Conservation (phyloP, 2,888 invertebrate genomes). For the Stenolophus ochropezus region DNA sequence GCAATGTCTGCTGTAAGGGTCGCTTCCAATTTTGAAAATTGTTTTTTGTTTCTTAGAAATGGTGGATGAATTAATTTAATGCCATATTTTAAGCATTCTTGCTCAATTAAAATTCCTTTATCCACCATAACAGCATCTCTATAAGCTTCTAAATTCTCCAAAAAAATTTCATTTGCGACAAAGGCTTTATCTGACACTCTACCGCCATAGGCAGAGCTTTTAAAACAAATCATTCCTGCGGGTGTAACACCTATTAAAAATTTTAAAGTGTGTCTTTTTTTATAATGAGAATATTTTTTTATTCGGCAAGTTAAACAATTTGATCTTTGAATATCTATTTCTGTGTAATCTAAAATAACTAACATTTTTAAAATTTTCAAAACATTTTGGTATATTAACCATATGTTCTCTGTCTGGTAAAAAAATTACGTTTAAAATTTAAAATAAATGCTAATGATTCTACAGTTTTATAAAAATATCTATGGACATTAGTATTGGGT, state of each 20-base stretch:
- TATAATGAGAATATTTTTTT: not conserved
- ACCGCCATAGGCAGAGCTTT: not conserved
- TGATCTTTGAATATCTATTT: not conserved
- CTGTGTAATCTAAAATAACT: not conserved
- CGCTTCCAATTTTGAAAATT: not conserved
- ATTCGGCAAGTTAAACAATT: not conserved
- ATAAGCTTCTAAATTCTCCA: not conserved
- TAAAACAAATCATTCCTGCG: not conserved
- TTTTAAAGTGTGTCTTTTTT: slow-evolving; percentile 2
- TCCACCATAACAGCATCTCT: not conserved
- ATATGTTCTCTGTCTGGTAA: not conserved
- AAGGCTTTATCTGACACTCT: not conserved
- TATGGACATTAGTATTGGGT: not conserved
- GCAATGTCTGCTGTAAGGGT: not conserved
- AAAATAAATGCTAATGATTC: not conserved
- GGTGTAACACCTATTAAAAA: not conserved
- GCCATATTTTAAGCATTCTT: not conserved
- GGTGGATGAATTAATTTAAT: not conserved
- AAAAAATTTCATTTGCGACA: not conserved
- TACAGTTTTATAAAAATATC: not conserved
- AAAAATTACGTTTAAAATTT: not conserved
- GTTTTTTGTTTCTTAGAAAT: not conserved
- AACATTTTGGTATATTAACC: not conserved
- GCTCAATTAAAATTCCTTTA: not conserved
- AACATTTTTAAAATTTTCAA: not conserved